Percentiles rank a stretch among this genome's conserved stretches.
Evolutionary conservation across 2,113 vertebrate species (phyloP).

Genomic region (Paracanthobrama guichenoti): DNA sequence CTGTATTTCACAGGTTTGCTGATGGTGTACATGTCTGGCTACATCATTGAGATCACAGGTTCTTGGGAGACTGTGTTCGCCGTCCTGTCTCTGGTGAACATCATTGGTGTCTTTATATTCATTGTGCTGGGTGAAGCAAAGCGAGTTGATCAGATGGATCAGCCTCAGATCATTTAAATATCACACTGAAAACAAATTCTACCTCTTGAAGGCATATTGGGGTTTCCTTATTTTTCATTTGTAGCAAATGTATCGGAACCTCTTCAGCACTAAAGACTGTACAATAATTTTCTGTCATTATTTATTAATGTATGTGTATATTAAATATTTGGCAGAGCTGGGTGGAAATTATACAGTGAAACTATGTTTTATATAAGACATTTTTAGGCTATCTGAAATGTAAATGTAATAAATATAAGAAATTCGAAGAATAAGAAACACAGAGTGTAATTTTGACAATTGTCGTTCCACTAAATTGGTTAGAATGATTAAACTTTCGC

Average conservation of each 20-base stretch:
- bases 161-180: background rate
- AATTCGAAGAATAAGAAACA: background rate
- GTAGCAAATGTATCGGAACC: background rate
- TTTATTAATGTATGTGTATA: background rate
- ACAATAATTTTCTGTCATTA: background rate
- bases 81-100: conserved; percentile 79
- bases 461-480: too few species aligned
- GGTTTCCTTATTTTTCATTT: conserved; percentile 13
- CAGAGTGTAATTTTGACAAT: background rate
- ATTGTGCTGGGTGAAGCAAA: conserved; percentile 82
- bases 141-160: conserved; percentile 76
- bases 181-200: background rate
- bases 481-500: background rate
- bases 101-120: conserved; percentile 79
- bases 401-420: background rate
- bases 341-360: background rate
- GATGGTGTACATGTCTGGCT: conserved; percentile 83
- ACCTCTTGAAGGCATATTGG: background rate
- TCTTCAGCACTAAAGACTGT: background rate
- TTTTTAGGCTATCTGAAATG: background rate
- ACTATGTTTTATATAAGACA: background rate
- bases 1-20: conserved; percentile 73
- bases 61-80: conserved; percentile 84
- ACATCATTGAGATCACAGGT: conserved; percentile 81
- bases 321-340: background rate